These are phyloP conservation scores for Oasisia sp. DNA, from an alignment of 2,888 invertebrate genomes.

Conservation along the genomic window DNA sequence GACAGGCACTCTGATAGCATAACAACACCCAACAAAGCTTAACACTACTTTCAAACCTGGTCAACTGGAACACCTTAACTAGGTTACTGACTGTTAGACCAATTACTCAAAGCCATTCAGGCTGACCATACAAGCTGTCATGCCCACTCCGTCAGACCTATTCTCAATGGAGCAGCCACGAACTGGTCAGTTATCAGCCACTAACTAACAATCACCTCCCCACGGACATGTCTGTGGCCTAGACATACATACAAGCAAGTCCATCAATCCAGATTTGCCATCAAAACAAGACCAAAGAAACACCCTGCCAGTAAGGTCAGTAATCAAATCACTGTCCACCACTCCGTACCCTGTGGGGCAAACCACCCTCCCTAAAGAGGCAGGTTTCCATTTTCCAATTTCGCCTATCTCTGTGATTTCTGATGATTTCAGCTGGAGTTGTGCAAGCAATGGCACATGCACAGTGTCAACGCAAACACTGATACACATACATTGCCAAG, in stretches of 20 bases:
- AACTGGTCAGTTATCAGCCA: neutral
- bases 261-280: neutral
- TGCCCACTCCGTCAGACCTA: neutral
- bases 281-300: neutral
- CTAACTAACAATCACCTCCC: neutral
- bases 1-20: neutral
- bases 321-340: neutral
- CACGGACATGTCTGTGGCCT: too few relatives aligned
- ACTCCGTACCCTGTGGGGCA: neutral
- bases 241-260: too few relatives aligned
- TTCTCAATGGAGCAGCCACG: neutral
- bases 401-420: slow-evolving; percentile 3
- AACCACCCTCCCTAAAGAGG: neutral
- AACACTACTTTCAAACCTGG: neutral
- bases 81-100: neutral
- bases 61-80: neutral
- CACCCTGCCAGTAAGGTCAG: neutral
- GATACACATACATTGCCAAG: too few relatives aligned
- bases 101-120: too few relatives aligned
- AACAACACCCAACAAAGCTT: neutral
- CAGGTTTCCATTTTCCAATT: slow-evolving; percentile 8
- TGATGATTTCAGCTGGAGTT: neutral
- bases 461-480: too few relatives aligned
- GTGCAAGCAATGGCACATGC: too few relatives aligned
- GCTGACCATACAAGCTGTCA: too few relatives aligned